A percentile compares a stretch with the other conserved stretches of the same genome.
These are phyloP conservation scores for Hirtodrosophila alboralis DNA, from an alignment of 2,888 invertebrate species.

Conservation along the genomic window DNA sequence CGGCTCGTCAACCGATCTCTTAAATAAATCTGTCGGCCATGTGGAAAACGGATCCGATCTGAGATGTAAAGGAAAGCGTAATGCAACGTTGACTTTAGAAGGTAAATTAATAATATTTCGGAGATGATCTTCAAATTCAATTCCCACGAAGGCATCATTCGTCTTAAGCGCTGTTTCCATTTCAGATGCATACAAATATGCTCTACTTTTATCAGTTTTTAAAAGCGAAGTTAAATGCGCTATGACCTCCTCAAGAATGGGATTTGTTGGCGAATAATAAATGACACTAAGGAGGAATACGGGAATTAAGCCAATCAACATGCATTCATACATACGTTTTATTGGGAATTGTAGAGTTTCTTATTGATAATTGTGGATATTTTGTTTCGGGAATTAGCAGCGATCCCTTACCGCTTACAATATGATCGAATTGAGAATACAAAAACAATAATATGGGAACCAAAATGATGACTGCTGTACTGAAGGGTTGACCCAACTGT, in stretches of 20 bases:
- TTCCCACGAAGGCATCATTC: slow-evolving; percentile 39
- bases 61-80: slow-evolving; percentile 47
- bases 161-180: slow-evolving; percentile 11
- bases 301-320: neutral
- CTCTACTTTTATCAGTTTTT: no score
- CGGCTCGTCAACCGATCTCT: neutral
- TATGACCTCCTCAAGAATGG: slow-evolving; percentile 4
- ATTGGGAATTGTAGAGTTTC: neutral
- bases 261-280: slow-evolving; percentile 38
- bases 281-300: slow-evolving; percentile 20
- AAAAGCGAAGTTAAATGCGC: neutral
- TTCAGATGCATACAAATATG: slow-evolving; percentile 1
- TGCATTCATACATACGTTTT: slow-evolving; percentile 32
- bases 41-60: neutral
- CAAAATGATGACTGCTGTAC: slow-evolving; percentile 8
- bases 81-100: slow-evolving; percentile 7
- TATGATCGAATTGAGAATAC: slow-evolving; percentile 7
- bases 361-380: neutral
- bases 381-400: neutral
- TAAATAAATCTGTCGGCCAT: slow-evolving; percentile 20
- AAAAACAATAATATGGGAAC: slow-evolving; percentile 26
- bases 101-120: slow-evolving; percentile 21
- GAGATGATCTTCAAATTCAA: slow-evolving; percentile 46
- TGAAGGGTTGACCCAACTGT: slow-evolving; percentile 27
- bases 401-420: neutral